Conservation (phyloP, 2,113 vertebrate genomes). For the Aspiorhynchus laticeps region DNA sequence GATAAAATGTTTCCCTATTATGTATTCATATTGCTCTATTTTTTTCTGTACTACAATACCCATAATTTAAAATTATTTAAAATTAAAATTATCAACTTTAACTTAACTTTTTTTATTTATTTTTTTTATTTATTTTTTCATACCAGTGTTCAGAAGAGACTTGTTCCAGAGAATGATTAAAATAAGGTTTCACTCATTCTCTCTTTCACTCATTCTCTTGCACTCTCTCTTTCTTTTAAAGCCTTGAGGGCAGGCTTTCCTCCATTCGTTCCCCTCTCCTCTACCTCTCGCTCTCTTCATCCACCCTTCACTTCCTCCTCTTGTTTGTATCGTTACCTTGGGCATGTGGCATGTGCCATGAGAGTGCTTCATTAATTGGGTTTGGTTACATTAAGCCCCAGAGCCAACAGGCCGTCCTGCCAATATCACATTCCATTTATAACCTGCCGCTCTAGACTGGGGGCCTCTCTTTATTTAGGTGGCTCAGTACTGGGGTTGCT, state of each 20-base stretch:
- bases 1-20: not conserved
- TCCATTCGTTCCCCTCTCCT: constrained; percentile 26
- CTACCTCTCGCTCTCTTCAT: constrained; percentile 53
- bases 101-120: not conserved
- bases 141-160: not conserved
- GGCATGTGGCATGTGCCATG: constrained; percentile 70
- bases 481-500: constrained; percentile 65
- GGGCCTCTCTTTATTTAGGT: constrained; percentile 42
- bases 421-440: constrained; percentile 77
- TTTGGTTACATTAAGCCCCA: constrained; percentile 78
- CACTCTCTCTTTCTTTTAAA: constrained; percentile 64
- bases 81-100: not conserved
- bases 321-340: constrained; percentile 76
- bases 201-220: constrained; percentile 59
- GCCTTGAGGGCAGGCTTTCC: constrained; percentile 58
- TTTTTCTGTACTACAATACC: not conserved
- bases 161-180: not conserved
- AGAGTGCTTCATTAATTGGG: constrained; percentile 80
- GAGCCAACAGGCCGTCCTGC: constrained; percentile 75
- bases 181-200: constrained; percentile 30
- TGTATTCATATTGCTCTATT: not conserved
- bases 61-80: not conserved
- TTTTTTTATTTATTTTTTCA: not conserved
- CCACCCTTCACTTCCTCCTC: constrained; percentile 63
- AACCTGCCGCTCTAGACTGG: constrained; percentile 65